Conservation (phyloP, 2,113 vertebrate genomes). For the Phodopus roborovskii region DNA sequence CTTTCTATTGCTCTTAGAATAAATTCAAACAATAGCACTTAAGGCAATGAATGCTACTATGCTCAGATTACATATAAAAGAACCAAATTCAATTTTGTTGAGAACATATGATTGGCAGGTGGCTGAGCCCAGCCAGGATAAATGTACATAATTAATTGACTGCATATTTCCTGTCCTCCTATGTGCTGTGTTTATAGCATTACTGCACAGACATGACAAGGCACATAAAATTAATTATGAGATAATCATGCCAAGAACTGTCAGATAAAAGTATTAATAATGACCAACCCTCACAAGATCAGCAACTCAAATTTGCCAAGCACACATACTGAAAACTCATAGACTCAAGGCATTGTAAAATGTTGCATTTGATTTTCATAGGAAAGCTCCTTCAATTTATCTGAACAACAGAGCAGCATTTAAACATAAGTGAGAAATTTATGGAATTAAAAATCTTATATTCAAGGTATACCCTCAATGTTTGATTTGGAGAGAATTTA, state of each 20-base stretch:
- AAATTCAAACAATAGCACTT: neutral
- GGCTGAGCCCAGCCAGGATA: neutral
- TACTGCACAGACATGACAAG: slow-evolving; percentile 38
- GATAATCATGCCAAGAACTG: slow-evolving; percentile 44
- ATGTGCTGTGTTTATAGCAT: slow-evolving; percentile 4
- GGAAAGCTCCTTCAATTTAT: slow-evolving; percentile 14
- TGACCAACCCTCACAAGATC: slow-evolving; percentile 43
- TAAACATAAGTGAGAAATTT: neutral
- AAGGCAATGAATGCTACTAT: neutral
- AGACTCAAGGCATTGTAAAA: neutral
- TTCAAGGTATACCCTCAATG: neutral
- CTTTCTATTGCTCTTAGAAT: neutral
- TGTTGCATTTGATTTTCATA: slow-evolving; percentile 25
- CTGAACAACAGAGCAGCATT: neutral
- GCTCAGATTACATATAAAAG: neutral
- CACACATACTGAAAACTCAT: slow-evolving; percentile 10
- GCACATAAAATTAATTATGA: slow-evolving; percentile 51
- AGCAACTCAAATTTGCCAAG: slow-evolving; percentile 28
- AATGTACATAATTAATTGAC: neutral
- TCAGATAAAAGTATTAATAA: slow-evolving; percentile 66
- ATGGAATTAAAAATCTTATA: neutral
- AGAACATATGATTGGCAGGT: neutral
- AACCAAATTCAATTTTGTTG: neutral
- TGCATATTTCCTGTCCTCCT: neutral
- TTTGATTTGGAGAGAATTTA: neutral